Conservation (phyloP, 2,888 invertebrate species). For the Apotomis capreana region DNA sequence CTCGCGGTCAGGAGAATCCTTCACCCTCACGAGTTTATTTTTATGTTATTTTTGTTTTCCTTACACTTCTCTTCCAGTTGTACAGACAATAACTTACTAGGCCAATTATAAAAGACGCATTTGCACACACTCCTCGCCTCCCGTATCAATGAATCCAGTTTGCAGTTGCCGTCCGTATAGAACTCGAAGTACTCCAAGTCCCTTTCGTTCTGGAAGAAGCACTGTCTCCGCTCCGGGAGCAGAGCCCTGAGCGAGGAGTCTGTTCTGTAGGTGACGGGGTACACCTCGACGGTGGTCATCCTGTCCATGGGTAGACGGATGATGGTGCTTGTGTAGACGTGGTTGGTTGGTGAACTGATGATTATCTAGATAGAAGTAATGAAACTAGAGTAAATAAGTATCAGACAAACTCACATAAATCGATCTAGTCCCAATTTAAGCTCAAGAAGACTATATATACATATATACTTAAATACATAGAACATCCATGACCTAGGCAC, state of each 20-base stretch:
- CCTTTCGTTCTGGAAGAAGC: conserved; percentile 75
- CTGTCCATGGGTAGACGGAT: conserved; percentile 75
- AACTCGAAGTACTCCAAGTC: conserved; percentile 69
- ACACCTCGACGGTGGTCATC: conserved; percentile 75
- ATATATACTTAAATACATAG: too few species aligned
- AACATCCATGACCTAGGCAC: too few species aligned
- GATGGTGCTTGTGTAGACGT: conserved; percentile 73
- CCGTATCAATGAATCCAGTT: conserved; percentile 76
- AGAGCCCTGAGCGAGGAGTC: conserved; percentile 63
- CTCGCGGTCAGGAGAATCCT: too few species aligned
- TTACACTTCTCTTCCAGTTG: too few species aligned
- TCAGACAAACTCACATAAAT: too few species aligned
- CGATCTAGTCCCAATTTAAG: too few species aligned
- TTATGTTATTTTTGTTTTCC: too few species aligned
- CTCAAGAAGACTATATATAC: too few species aligned
- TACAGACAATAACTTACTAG: conserved; percentile 60
- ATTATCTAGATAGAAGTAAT: conserved; percentile 57
- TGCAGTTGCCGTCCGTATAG: conserved; percentile 82
- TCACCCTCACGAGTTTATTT: too few species aligned
- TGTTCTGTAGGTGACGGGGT: conserved; percentile 73
- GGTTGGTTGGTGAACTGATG: conserved; percentile 73
- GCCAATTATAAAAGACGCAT: conserved; percentile 77
- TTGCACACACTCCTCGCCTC: conserved; percentile 73
- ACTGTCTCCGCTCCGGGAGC: conserved; percentile 67
- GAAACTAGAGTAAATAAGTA: background rate